phyloP scores from a whole-genome alignment of 2,113 vertebrate species.

The Falcunculus frontatus region DNA sequence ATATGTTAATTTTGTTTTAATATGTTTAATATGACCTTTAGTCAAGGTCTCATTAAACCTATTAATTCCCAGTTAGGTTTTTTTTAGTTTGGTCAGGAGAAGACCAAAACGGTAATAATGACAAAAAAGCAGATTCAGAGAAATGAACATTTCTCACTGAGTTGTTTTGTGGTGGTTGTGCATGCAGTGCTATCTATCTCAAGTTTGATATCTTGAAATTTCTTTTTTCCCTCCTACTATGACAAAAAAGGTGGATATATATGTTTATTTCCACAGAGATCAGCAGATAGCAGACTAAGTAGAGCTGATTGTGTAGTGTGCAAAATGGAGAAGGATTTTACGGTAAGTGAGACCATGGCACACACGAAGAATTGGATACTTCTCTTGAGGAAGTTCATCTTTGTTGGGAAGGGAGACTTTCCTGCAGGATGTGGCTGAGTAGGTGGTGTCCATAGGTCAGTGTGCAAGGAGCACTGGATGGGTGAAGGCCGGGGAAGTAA shows the following conservation, averaged over 20 bases:
- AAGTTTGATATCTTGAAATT: background rate
- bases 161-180: background rate
- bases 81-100: background rate
- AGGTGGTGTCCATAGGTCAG: accelerated
- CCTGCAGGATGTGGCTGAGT: background rate
- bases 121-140: background rate
- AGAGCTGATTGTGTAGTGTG: too few species aligned
- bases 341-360: background rate
- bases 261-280: background rate
- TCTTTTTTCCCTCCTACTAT: background rate
- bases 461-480: accelerated
- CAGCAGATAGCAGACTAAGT: background rate
- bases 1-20: background rate
- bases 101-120: background rate
- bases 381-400: background rate
- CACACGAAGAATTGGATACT: accelerated
- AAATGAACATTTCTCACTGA: background rate
- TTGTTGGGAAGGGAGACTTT: background rate
- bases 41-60: background rate
- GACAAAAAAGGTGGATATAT: background rate
- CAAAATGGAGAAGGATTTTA: background rate
- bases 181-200: background rate
- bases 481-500: background rate
- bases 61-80: background rate
- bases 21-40: background rate